Conservation (phyloP, 1,140 invertebrate genomes). For the Melanaphis sacchari region DNA sequence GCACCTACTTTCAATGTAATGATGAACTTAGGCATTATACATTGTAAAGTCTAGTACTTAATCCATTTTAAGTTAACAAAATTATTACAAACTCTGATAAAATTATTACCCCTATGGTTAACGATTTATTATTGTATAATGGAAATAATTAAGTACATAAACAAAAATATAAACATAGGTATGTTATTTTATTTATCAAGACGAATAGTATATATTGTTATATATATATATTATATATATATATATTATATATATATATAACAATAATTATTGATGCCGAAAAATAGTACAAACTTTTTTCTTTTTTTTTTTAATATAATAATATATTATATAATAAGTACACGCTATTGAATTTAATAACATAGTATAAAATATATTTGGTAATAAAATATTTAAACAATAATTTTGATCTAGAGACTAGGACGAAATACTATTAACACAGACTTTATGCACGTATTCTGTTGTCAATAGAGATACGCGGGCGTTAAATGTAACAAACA, state of each 20-base stretch:
- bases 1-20: background rate
- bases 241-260: background rate
- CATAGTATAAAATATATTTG: background rate
- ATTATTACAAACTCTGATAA: background rate
- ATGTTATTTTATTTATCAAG: background rate
- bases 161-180: background rate
- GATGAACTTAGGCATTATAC: background rate
- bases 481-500: background rate
- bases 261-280: background rate
- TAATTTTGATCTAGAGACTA: constrained; percentile 55
- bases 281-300: background rate
- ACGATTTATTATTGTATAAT: background rate
- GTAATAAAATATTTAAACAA: background rate
- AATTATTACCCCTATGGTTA: background rate
- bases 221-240: too few relatives aligned
- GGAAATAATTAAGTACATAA: background rate
- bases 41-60: background rate
- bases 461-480: background rate
- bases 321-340: background rate
- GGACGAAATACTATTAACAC: constrained; percentile 33
- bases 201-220: background rate
- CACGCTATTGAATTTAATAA: background rate
- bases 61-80: background rate
- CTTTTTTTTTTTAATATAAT: background rate
- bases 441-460: background rate